phyloP scores from a whole-genome alignment of 2,888 invertebrate genomes.

The Alentia gelatinosa region DNA sequence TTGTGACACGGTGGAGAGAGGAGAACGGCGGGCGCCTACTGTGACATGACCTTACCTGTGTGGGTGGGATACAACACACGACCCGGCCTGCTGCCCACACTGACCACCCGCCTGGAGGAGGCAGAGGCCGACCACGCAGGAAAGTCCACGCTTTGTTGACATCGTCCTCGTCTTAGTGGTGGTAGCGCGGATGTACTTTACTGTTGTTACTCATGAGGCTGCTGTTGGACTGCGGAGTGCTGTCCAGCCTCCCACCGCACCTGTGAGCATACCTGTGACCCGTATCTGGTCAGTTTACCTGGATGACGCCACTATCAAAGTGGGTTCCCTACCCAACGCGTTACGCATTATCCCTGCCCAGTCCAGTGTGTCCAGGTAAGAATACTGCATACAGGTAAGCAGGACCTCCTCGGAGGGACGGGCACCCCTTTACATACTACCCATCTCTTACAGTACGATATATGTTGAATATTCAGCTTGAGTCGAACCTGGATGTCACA shows the following conservation, averaged over 20 bases:
- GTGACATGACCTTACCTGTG: conserved; percentile 1
- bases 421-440: neutral
- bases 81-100: neutral
- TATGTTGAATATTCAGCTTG: neutral
- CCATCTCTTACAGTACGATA: neutral
- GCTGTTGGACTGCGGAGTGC: neutral
- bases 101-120: neutral
- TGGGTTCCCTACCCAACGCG: no score
- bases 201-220: neutral
- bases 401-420: neutral
- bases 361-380: neutral
- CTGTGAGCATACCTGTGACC: neutral
- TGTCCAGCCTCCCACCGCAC: neutral
- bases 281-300: neutral
- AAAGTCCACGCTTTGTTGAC: neutral
- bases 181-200: neutral
- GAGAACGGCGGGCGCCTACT: neutral
- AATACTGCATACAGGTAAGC: neutral
- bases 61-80: neutral
- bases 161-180: neutral
- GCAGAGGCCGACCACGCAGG: no score
- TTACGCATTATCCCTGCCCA: neutral
- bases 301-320: neutral
- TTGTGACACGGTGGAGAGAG: neutral
- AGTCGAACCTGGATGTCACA: no score